Evolutionary conservation across 2,113 vertebrate genomes (phyloP).

Genomic region (Pyxicephalus adspersus): DNA sequence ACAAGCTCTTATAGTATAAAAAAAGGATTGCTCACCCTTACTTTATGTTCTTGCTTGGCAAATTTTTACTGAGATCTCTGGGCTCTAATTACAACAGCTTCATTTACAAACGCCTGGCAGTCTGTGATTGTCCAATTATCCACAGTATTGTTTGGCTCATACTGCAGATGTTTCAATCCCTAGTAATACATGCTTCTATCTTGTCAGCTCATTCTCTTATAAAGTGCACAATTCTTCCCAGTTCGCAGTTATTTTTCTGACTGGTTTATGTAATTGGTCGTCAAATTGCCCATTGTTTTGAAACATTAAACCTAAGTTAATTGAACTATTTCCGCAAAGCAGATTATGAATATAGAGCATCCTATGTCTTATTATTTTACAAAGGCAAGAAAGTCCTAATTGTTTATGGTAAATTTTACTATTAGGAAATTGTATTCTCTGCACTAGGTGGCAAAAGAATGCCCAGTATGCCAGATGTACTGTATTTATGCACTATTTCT

Average conservation of each 20-base stretch:
- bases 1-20: conserved; percentile 22
- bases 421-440: conserved; percentile 1
- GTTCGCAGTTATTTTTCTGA: conserved; percentile 70
- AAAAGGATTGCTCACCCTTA: conserved; percentile 11
- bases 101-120: conserved; percentile 71
- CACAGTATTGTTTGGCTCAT: conserved; percentile 73
- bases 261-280: conserved; percentile 77
- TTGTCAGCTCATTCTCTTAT: conserved; percentile 71
- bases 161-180: conserved; percentile 80
- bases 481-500: background rate
- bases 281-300: conserved; percentile 79
- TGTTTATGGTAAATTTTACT: background rate
- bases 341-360: conserved; percentile 68
- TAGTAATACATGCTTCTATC: conserved; percentile 71
- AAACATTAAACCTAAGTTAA: conserved; percentile 74
- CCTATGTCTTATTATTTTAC: conserved; percentile 46
- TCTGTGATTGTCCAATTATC: conserved; percentile 81
- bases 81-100: conserved; percentile 62
- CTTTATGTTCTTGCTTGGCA: conserved; percentile 19
- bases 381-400: background rate
- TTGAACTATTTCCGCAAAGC: conserved; percentile 71
- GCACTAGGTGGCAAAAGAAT: background rate
- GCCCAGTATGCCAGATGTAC: background rate
- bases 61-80: conserved; percentile 31
- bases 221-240: conserved; percentile 74